A percentile compares a stretch with the other conserved stretches of the same genome.
Evolutionary conservation across 2,888 invertebrate species (phyloP).

Genomic region (Euplagia quadripunctaria): DNA sequence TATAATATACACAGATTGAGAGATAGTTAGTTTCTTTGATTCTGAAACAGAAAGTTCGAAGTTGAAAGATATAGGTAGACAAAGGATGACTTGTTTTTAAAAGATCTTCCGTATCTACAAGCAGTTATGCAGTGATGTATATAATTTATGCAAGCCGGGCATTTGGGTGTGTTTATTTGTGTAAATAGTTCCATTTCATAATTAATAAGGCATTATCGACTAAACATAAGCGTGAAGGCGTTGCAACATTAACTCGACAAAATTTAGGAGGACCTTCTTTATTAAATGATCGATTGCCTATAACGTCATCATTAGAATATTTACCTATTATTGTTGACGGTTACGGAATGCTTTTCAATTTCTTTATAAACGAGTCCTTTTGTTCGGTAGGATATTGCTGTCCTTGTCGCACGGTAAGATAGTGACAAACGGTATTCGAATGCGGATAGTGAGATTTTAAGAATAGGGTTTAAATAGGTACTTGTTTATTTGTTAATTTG

Average conservation of each 20-base stretch:
- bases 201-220: conserved; percentile 37
- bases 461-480: conserved; percentile 51
- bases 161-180: conserved; percentile 16
- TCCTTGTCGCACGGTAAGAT: conserved; percentile 52
- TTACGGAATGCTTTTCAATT: conserved; percentile 48
- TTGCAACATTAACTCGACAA: conserved; percentile 23
- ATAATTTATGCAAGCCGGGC: conserved; percentile 35
- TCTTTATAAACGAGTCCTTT: conserved; percentile 63
- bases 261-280: conserved; percentile 25
- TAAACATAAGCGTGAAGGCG: conserved; percentile 26
- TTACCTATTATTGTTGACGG: conserved; percentile 31
- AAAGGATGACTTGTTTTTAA: conserved; percentile 36
- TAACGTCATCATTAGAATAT: conserved; percentile 28
- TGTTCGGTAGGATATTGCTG: conserved; percentile 57
- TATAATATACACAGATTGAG: background rate
- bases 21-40: conserved; percentile 15
- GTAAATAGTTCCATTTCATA: conserved; percentile 36
- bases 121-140: conserved; percentile 27
- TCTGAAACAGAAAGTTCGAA: conserved; percentile 15
- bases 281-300: conserved; percentile 12
- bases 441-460: conserved; percentile 54
- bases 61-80: conserved; percentile 25
- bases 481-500: conserved; percentile 33
- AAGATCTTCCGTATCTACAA: conserved; percentile 23
- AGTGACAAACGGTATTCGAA: conserved; percentile 55